A percentile compares a stretch with the other conserved stretches of the same genome.
Evolutionary conservation across 1,140 invertebrate genomes (phyloP).

Genomic region (Cephus cinctus): DNA sequence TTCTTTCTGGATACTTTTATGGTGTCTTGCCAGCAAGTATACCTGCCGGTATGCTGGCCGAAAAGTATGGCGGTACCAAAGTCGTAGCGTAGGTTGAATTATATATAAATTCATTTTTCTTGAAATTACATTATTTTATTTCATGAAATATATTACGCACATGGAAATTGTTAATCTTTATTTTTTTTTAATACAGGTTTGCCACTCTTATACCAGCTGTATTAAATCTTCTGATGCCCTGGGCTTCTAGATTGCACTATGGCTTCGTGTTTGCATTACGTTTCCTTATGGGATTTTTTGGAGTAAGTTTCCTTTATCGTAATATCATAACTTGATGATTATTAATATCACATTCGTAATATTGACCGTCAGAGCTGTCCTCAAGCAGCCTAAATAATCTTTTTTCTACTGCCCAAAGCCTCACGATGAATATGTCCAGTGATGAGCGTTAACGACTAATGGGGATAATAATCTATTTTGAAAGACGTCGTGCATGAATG

Average conservation of each 20-base stretch:
- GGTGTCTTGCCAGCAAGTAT: slow-evolving; percentile 59
- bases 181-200: slow-evolving; percentile 40
- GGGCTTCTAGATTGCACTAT: slow-evolving; percentile 63
- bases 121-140: slow-evolving; percentile 1
- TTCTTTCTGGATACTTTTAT: slow-evolving; percentile 70
- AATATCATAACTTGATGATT: slow-evolving; percentile 4
- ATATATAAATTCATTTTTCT: background rate
- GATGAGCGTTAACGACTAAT: too few relatives aligned
- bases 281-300: slow-evolving; percentile 67
- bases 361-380: too few relatives aligned
- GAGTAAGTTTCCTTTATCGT: slow-evolving; percentile 55
- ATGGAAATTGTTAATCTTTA: background rate
- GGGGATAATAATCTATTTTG: too few relatives aligned
- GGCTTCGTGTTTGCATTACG: slow-evolving; percentile 62
- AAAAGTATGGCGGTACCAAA: slow-evolving; percentile 69
- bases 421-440: too few relatives aligned
- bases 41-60: slow-evolving; percentile 70
- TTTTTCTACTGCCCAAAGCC: too few relatives aligned
- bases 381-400: too few relatives aligned
- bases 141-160: slow-evolving; percentile 1
- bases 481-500: too few relatives aligned
- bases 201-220: slow-evolving; percentile 67
- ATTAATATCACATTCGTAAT: too few relatives aligned
- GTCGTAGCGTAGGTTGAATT: slow-evolving; percentile 62
- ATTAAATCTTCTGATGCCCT: slow-evolving; percentile 69